These are phyloP conservation scores for Varecia variegata DNA, from an alignment of 2,797 vertebrate genomes.

Conservation along the genomic window DNA sequence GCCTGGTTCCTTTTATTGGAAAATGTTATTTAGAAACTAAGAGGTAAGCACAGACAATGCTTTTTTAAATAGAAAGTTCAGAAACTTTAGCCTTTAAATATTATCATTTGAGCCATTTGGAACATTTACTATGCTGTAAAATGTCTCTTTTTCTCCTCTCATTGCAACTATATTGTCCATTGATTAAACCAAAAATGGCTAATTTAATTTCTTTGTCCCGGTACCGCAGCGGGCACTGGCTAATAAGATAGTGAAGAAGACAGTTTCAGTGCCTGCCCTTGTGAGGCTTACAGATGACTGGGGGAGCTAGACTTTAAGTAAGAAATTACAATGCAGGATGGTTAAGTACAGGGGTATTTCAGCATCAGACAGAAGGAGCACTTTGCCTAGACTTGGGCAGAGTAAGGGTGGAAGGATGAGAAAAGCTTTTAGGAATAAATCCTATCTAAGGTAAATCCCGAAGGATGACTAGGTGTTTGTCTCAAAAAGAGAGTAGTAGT, in stretches of 20 bases:
- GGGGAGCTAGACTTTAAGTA: not conserved
- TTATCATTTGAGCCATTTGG: not conserved
- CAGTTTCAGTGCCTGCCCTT: not conserved
- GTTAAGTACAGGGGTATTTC: not conserved
- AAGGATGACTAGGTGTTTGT: not conserved
- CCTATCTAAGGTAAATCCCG: not conserved
- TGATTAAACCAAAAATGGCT: not conserved
- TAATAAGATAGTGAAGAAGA: not conserved
- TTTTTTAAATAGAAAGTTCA: not conserved
- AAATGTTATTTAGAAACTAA: not conserved
- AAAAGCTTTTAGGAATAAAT: not conserved
- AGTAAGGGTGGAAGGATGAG: too few relatives aligned
- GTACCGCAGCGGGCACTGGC: too few relatives aligned
- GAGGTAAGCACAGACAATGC: not conserved
- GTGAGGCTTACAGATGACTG: not conserved
- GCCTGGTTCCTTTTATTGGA: not conserved
- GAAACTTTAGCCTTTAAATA: not conserved
- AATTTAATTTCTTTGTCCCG: not conserved
- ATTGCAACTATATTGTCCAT: fast-evolving
- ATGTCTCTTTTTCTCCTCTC: not conserved
- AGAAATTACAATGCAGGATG: not conserved
- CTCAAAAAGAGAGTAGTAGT: not conserved
- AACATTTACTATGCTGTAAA: not conserved
- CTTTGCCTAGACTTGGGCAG: not conserved
- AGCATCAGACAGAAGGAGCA: not conserved